Percentiles rank a stretch among this genome's conserved stretches.
Evolutionary conservation across 64 coral and sea anemone species (phyloP).

Genomic region (Pachyseris speciosa): DNA sequence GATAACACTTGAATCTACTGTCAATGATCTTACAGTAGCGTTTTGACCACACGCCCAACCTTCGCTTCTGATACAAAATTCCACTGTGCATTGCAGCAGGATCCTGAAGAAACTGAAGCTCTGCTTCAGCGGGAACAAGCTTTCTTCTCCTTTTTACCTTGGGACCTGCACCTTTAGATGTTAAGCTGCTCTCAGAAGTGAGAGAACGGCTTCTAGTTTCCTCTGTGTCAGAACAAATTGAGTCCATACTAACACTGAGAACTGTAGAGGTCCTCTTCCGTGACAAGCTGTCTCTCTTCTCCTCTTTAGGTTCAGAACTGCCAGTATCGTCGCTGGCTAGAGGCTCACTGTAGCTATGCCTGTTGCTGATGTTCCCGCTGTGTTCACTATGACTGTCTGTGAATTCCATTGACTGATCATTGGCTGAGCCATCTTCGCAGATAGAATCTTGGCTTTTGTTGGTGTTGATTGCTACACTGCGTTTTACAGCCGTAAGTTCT

Average conservation of each 20-base stretch:
- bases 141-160: conserved; percentile 79
- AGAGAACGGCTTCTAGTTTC: not conserved
- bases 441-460: conserved; percentile 49
- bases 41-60: conserved; percentile 83
- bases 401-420: conserved; percentile 54
- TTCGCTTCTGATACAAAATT: conserved; percentile 91
- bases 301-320: conserved; percentile 66
- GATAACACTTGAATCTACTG: conserved; percentile 79
- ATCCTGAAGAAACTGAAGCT: conserved; percentile 81
- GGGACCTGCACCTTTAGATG: conserved; percentile 17
- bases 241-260: conserved; percentile 76
- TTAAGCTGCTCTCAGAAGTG: not conserved
- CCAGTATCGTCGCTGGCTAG: conserved; percentile 69
- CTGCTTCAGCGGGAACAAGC: conserved; percentile 83
- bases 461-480: not conserved
- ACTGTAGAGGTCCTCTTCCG: conserved; percentile 84
- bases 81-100: conserved; percentile 86
- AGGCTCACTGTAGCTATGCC: conserved; percentile 79
- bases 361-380: conserved; percentile 55
- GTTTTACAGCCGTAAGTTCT: conserved; percentile 4
- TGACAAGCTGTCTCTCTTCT: conserved; percentile 37
- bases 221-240: conserved; percentile 70
- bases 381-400: conserved; percentile 90
- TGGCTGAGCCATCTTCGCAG: conserved; percentile 20
- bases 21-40: conserved; percentile 95